Base-by-base conservation (phyloP, 2,113 vertebrate species). In the Genyomyrus donnyi region DNA sequence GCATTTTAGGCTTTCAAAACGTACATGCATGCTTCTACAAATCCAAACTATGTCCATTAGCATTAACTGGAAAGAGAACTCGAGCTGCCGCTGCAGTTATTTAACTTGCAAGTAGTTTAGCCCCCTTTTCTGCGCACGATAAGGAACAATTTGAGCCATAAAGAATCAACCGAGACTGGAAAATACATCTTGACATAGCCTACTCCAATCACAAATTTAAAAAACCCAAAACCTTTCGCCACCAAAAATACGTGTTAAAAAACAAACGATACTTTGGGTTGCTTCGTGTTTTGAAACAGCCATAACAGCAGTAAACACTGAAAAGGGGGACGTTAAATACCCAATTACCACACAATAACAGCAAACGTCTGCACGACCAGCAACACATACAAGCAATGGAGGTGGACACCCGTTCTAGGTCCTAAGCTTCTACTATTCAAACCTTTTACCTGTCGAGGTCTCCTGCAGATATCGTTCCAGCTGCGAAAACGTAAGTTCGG, bases 401-500 rank as follows among this genome's bases (percentile, higher is more conserved):
- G 92, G 92, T 92, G 92, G 91, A 93, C 93, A 93, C 91, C 92
- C 91, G 92, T 93, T 91, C 90, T 89, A 90, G 89, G 87, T 83
- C 87, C 53, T 58, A 93, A 62, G 92, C 93, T 91, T 89, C 90
- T 35, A 86, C 90, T 19, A 90, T 91, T 52, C 46, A 70, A 42
- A 90, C 93, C 95, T 11, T 46, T 89, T 93, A 98, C 97, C 97
- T 95, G 96, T 94, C 93, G 96, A 93, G 92, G 95, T 96, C 93
- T 97, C 96, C 94, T 96, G 97, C 93, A 99, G 95, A 94, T 97
- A 97, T 86, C 97, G 94, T 94, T 99, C 98, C 96, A 99, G 96
- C 96, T 97, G 97, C 0, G 98, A 96, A 91, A 98, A 98, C 53
- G 96, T 97, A 91, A 99, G 92, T 95, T 98, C 98, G 85, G 98